phyloP scores from a whole-genome alignment of 1,140 invertebrate species.

The Caenorhabditis remanei region DNA sequence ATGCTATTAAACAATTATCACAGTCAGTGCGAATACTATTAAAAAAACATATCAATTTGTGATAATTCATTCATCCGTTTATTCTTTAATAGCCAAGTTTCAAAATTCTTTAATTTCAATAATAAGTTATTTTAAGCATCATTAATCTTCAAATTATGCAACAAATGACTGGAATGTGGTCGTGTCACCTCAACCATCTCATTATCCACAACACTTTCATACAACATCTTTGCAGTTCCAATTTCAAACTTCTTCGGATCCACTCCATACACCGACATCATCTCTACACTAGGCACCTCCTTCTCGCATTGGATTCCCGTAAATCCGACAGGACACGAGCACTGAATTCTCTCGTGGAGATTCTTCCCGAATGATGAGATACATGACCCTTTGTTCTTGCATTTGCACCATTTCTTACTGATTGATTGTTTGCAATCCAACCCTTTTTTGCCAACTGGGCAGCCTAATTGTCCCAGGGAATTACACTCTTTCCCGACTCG shows the following conservation, averaged over 20 bases:
- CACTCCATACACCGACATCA: constrained; percentile 19
- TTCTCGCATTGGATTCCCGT: not conserved
- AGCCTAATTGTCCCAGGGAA: not conserved
- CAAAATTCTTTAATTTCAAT: too few relatives aligned
- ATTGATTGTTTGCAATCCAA: not conserved
- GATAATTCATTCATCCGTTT: too few relatives aligned
- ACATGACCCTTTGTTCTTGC: not conserved
- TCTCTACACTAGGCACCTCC: not conserved
- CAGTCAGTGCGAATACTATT: too few relatives aligned
- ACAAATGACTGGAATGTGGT: not conserved
- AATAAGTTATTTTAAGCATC: not conserved
- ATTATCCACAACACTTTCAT: not conserved
- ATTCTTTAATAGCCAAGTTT: too few relatives aligned
- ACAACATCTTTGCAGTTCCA: constrained; percentile 14
- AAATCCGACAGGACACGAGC: not conserved
- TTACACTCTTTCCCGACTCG: constrained; percentile 27
- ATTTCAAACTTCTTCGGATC: constrained; percentile 32
- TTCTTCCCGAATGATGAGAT: constrained; percentile 18
- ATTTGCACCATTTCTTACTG: constrained; percentile 17
- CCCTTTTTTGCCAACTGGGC: not conserved
- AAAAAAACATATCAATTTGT: too few relatives aligned
- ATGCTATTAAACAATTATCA: too few relatives aligned
- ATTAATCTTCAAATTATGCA: constrained; percentile 38
- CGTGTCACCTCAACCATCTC: not conserved
- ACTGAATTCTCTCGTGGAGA: constrained; percentile 9